phyloP scores from a whole-genome alignment of 2,113 vertebrate species.

The Anarrhichthys ocellatus region DNA sequence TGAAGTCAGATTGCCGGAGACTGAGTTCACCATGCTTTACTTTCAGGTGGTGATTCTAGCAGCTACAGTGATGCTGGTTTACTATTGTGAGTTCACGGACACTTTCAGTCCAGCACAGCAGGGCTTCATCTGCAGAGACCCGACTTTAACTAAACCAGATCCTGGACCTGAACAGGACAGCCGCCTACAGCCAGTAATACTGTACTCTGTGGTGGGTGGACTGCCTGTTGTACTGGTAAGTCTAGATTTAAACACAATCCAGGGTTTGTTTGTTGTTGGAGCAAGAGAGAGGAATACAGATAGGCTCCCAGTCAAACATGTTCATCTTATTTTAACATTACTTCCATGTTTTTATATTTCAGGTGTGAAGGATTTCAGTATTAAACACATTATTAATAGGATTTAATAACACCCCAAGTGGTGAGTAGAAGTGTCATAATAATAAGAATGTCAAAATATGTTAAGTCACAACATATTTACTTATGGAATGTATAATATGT shows the following conservation, averaged over 20 bases:
- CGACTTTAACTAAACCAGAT: constrained; percentile 88
- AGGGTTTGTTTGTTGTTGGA: background rate
- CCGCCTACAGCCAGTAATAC: constrained; percentile 87
- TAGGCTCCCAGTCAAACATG: background rate
- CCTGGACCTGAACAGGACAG: constrained; percentile 91
- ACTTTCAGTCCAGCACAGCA: constrained; percentile 91
- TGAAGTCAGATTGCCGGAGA: background rate
- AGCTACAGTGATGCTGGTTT: constrained; percentile 91
- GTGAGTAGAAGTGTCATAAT: too few relatives aligned
- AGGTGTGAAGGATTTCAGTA: too few relatives aligned
- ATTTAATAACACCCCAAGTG: too few relatives aligned
- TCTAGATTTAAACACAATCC: background rate
- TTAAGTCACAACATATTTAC: too few relatives aligned
- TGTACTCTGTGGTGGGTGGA: constrained; percentile 89
- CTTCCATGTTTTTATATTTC: background rate
- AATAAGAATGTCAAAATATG: too few relatives aligned
- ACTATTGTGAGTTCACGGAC: constrained; percentile 95
- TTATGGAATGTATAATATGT: too few relatives aligned
- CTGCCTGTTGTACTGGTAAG: constrained; percentile 91
- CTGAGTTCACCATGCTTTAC: constrained; percentile 87
- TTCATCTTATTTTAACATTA: background rate
- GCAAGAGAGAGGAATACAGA: background rate
- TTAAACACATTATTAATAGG: too few relatives aligned
- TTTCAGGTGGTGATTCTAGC: constrained; percentile 95
- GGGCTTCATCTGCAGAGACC: constrained; percentile 92